These are phyloP conservation scores for Peromyscus melanophrys DNA, from an alignment of 2,797 vertebrate species.

Conservation along the genomic window DNA sequence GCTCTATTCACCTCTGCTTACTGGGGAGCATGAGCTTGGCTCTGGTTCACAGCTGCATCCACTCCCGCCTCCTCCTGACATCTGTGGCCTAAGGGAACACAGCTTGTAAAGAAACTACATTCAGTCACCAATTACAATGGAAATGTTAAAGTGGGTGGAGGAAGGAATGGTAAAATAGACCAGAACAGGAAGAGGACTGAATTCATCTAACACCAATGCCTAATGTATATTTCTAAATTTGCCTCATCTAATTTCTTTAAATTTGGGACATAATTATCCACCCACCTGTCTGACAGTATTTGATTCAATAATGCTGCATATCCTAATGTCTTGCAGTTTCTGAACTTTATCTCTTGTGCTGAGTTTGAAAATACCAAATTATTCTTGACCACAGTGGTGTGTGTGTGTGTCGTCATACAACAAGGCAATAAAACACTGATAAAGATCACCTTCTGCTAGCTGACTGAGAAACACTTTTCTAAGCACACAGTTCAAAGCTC, in stretches of 20 bases:
- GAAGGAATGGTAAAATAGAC: slow-evolving; percentile 52
- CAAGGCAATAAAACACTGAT: slow-evolving; percentile 64
- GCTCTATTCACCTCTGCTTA: neutral
- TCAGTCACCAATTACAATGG: slow-evolving; percentile 67
- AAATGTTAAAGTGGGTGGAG: slow-evolving; percentile 45
- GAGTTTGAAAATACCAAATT: slow-evolving; percentile 15
- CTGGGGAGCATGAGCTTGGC: neutral
- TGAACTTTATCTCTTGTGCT: slow-evolving; percentile 40
- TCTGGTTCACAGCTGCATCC: slow-evolving; percentile 67
- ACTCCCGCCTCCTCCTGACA: slow-evolving; percentile 65
- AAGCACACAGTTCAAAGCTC: slow-evolving; percentile 54
- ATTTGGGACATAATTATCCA: slow-evolving; percentile 26
- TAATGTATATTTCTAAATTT: slow-evolving; percentile 68
- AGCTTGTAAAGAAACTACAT: slow-evolving; percentile 48
- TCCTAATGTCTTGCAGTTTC: neutral
- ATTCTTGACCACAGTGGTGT: neutral
- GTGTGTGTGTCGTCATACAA: neutral
- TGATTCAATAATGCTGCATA: slow-evolving; percentile 39
- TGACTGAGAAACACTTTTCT: slow-evolving; percentile 37
- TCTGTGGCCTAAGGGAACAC: slow-evolving; percentile 54
- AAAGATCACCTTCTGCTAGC: neutral
- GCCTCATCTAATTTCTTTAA: slow-evolving; percentile 46
- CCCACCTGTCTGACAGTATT: neutral
- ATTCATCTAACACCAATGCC: slow-evolving; percentile 38
- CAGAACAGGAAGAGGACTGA: slow-evolving; percentile 61